Percentiles rank a stretch among this genome's conserved stretches.
phyloP scores from a whole-genome alignment of 2,888 invertebrate genomes.

The Ecliptopera silaceata region DNA sequence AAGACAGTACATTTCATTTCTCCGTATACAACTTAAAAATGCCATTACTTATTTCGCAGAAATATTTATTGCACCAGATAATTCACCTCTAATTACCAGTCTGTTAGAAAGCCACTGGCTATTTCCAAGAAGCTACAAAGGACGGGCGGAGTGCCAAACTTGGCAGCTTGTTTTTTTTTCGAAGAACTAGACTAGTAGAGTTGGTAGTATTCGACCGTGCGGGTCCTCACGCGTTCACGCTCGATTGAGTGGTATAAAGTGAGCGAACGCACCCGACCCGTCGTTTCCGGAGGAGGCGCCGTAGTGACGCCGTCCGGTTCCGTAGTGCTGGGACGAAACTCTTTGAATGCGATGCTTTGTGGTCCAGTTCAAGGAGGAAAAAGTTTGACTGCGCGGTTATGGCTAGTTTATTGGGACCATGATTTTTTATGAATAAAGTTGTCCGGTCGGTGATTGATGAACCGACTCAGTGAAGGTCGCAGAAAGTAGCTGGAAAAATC shows the following conservation, averaged over 20 bases:
- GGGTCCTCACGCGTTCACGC: conserved; percentile 56
- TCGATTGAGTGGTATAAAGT: conserved; percentile 60
- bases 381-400: conserved; percentile 19
- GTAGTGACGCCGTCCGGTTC: conserved; percentile 70
- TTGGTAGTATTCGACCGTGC: conserved; percentile 47
- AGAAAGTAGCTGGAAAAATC: neutral
- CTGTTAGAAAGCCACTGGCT: conserved; percentile 36
- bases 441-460: neutral
- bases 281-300: conserved; percentile 68
- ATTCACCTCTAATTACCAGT: conserved; percentile 38
- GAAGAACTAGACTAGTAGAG: conserved; percentile 7
- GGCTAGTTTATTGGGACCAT: conserved; percentile 9
- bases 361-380: conserved; percentile 21
- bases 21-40: conserved; percentile 18
- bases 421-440: conserved; percentile 1
- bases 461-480: neutral
- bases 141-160: conserved; percentile 36
- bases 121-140: conserved; percentile 34
- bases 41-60: conserved; percentile 29
- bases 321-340: conserved; percentile 39
- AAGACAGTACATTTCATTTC: conserved; percentile 15
- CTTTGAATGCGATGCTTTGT: conserved; percentile 19
- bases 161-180: conserved; percentile 30
- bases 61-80: conserved; percentile 36
- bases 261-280: conserved; percentile 61